These are phyloP conservation scores for Anthopleura sola DNA, from an alignment of 64 coral and sea anemone species.

Conservation along the genomic window DNA sequence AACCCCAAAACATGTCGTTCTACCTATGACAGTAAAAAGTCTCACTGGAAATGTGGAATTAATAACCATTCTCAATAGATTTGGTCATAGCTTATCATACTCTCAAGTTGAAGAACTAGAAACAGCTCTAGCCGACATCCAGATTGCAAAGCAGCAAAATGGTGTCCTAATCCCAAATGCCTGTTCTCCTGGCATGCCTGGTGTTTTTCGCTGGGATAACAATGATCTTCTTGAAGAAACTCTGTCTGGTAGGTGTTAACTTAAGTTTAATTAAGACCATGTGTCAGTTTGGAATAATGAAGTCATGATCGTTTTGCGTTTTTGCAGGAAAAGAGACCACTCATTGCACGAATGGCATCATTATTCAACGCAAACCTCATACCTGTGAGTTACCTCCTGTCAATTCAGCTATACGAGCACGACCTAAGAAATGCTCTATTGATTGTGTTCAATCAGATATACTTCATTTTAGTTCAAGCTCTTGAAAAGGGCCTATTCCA, in stretches of 20 bases:
- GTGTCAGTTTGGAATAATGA: too few species aligned
- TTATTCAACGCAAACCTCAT: constrained; percentile 37
- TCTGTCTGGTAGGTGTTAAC: constrained; percentile 18
- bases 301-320: not conserved
- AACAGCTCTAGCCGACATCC: constrained; percentile 46
- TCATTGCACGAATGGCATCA: constrained; percentile 44
- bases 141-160: constrained; percentile 40
- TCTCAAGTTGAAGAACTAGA: constrained; percentile 57
- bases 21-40: constrained; percentile 47
- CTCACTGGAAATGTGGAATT: constrained; percentile 51
- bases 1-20: constrained; percentile 33
- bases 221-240: constrained; percentile 62
- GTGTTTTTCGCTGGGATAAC: constrained; percentile 56
- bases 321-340: constrained; percentile 35
- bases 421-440: constrained; percentile 13
- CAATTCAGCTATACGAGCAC: not conserved
- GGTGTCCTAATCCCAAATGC: constrained; percentile 37
- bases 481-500: constrained; percentile 30
- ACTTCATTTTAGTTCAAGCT: constrained; percentile 9
- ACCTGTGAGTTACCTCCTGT: constrained; percentile 13
- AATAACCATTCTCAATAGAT: constrained; percentile 45
- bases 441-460: constrained; percentile 6
- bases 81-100: constrained; percentile 56
- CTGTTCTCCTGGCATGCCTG: too few species aligned
- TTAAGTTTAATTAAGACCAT: too few species aligned